Evolutionary conservation across 2,113 vertebrate species (phyloP), one percentile per base, ranked within the genome.

Genomic region (Gambusia holbrooki): DNA sequence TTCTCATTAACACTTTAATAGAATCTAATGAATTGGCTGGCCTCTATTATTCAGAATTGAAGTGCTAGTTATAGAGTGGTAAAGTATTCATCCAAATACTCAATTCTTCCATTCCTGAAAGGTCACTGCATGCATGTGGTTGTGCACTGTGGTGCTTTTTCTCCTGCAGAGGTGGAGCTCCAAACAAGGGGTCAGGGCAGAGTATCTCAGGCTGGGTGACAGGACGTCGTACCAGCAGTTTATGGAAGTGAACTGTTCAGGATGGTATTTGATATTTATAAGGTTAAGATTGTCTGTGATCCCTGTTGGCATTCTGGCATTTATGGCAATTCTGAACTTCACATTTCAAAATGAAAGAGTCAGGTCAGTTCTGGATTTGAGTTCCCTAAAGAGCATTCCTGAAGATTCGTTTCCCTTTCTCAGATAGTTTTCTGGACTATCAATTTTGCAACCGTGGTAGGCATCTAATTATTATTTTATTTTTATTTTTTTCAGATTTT

Each of bases 21-120:
- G 75, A n/a, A 63, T 58, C 69, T 79, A 70, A 76, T 91, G 88
- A 90, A 90, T 87, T 88, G 75, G 30, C 72, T 48, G 71, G 73
- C 60, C 77, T 81, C 83, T 87, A 73, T 90, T 82, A 78, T 74
- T 62, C 64, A 37, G 73, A 79, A 70, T 63, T 84, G 42, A 79
- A 80, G 82, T 33, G 69, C 30, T 62, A 28, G 66, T 73, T 65
- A 80, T 79, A 1, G 76, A 83, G 62, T 40, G 17, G 69, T 19
- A 12, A 28, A 35, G 85, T 9, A 58, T 75, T 73, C 77, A 78
- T 86, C 58, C 32, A 71, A 84, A 79, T 74, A 76, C 84, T 77
- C 67, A 86, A 81, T 40, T 83, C 42, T 72, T 62, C 61, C 5
- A 35, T 15, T 19, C 74, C 69, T 33, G 3, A 37, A 66, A 70